Evolutionary conservation across 1,140 invertebrate species (phyloP).

Genomic region (Bombus waltoni): DNA sequence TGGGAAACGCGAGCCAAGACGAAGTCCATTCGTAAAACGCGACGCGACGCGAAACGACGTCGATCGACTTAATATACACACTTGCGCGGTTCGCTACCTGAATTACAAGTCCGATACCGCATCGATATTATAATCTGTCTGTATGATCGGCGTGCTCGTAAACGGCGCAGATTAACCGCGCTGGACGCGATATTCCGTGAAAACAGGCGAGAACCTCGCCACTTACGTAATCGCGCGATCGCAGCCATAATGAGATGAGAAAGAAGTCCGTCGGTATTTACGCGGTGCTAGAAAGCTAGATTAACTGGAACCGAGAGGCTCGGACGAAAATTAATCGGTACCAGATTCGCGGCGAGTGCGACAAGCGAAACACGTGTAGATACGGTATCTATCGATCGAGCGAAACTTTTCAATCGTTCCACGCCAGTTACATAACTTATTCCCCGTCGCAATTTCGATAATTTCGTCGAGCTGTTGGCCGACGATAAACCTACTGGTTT

Average conservation of each 20-base stretch:
- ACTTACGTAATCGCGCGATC: conserved; percentile 16
- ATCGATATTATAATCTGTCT: conserved; percentile 53
- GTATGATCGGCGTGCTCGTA: conserved; percentile 28
- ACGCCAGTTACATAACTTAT: background rate
- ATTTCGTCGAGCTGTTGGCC: conserved; percentile 15
- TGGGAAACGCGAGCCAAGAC: background rate
- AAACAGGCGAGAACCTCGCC: background rate
- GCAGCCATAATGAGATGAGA: background rate
- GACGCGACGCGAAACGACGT: conserved; percentile 21
- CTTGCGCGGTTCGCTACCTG: conserved; percentile 31
- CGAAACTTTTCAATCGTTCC: background rate
- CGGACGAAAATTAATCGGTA: conserved; percentile 41
- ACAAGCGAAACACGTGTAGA: conserved; percentile 43
- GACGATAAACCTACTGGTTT: conserved; percentile 22
- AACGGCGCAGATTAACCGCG: conserved; percentile 26
- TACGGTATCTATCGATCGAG: conserved; percentile 42
- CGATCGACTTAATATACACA: conserved; percentile 53
- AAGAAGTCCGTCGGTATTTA: background rate
- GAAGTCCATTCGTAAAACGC: conserved; percentile 52
- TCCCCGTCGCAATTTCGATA: conserved; percentile 6
- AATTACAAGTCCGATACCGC: conserved; percentile 52
- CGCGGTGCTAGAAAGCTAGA: conserved; percentile 13
- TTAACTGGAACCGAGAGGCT: conserved; percentile 27
- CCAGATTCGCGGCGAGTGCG: conserved; percentile 5
- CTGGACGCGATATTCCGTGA: no score